Percentiles rank a stretch among this genome's conserved stretches.
Evolutionary conservation across 2,888 invertebrate species (phyloP).

Genomic region (Spatulosminthurus flaviceps): DNA sequence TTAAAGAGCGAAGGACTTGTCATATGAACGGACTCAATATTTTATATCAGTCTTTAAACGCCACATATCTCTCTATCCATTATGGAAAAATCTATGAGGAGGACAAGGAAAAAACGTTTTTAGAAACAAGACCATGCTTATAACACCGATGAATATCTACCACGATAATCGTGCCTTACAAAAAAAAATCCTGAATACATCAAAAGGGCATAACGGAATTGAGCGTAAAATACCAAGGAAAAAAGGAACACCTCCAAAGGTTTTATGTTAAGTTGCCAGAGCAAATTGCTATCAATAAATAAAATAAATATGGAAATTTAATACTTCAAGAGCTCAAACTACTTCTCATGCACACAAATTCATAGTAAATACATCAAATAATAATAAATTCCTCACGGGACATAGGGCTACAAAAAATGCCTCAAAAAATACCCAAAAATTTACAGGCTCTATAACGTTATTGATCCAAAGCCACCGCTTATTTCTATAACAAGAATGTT

Average conservation of each 20-base stretch:
- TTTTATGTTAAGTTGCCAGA: neutral
- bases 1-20: slow-evolving; percentile 13
- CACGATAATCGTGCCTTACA: slow-evolving; percentile 30
- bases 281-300: neutral
- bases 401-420: no score
- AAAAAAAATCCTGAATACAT: slow-evolving; percentile 4
- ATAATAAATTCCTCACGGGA: no score
- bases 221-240: neutral
- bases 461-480: no score
- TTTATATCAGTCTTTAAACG: neutral
- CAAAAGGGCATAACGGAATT: neutral
- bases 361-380: no score
- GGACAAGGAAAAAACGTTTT: neutral
- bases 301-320: slow-evolving; percentile 18
- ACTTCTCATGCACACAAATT: neutral
- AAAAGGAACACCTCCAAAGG: neutral
- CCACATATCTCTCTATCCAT: neutral
- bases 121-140: slow-evolving; percentile 29
- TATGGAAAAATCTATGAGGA: neutral
- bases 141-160: slow-evolving; percentile 19
- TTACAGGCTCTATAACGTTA: no score
- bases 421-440: no score
- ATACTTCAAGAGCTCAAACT: neutral
- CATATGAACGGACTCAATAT: neutral
- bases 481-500: no score